phyloP scores from a whole-genome alignment of 2,888 invertebrate genomes.

The Polylopha cassiicola region DNA sequence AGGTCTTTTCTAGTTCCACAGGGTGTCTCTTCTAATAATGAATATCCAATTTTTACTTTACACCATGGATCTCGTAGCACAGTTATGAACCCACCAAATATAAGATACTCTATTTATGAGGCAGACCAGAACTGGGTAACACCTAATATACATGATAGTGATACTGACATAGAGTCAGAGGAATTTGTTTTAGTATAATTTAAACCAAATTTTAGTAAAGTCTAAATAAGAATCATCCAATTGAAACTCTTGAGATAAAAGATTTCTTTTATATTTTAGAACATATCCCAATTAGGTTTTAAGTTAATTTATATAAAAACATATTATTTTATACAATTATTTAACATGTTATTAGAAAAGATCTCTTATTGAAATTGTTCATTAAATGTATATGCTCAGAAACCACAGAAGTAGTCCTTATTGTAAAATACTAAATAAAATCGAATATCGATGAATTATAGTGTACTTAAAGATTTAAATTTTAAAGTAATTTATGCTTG shows the following conservation, averaged over 20 bases:
- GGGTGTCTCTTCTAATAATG: constrained; percentile 68
- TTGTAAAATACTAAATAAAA: too few relatives aligned
- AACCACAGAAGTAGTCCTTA: too few relatives aligned
- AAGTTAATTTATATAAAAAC: too few relatives aligned
- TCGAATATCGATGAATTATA: too few relatives aligned
- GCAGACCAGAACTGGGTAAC: constrained; percentile 72
- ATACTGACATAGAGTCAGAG: constrained; percentile 83
- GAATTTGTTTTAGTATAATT: constrained; percentile 83
- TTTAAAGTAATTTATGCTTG: too few relatives aligned
- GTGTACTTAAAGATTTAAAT: too few relatives aligned
- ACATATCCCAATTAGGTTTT: too few relatives aligned
- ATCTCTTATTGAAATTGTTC: too few relatives aligned
- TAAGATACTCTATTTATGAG: constrained; percentile 74
- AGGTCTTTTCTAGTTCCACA: constrained; percentile 75
- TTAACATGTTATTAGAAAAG: too few relatives aligned
- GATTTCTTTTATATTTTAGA: too few relatives aligned
- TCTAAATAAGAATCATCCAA: constrained; percentile 2
- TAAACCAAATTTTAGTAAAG: constrained; percentile 22
- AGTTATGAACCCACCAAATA: constrained; percentile 74
- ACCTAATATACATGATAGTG: constrained; percentile 72
- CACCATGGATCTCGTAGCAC: constrained; percentile 83
- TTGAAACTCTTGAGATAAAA: constrained; percentile 2
- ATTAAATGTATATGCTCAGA: too few relatives aligned
- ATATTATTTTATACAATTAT: too few relatives aligned
- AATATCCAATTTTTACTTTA: constrained; percentile 91